Evolutionary conservation across 2,888 invertebrate genomes (phyloP).

Genomic region (Odontothrips loti): DNA sequence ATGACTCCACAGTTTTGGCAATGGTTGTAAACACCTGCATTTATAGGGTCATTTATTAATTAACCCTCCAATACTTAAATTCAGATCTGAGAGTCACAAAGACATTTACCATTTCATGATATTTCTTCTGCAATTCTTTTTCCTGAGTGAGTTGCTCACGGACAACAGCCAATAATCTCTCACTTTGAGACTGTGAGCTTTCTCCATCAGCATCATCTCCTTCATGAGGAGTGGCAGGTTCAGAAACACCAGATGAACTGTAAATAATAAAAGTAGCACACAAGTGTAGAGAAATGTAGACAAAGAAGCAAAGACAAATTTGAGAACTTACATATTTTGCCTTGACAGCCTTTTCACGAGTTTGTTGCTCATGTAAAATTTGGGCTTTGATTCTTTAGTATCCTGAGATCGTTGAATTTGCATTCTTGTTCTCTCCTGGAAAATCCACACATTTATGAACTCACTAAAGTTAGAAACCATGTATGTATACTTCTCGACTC

Average conservation of each 20-base stretch:
- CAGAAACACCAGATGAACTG: slow-evolving; percentile 39
- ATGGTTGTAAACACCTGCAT: slow-evolving; percentile 60
- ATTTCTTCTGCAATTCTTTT: slow-evolving; percentile 74
- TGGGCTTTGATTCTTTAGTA: slow-evolving; percentile 61
- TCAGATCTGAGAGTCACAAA: slow-evolving; percentile 21
- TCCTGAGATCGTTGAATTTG: slow-evolving; percentile 58
- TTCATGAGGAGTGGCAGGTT: slow-evolving; percentile 51
- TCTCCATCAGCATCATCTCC: slow-evolving; percentile 50
- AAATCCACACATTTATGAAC: slow-evolving; percentile 30
- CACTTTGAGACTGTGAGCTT: slow-evolving; percentile 50
- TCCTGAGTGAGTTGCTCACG: slow-evolving; percentile 67
- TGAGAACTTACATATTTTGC: slow-evolving; percentile 68
- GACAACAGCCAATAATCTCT: slow-evolving; percentile 58
- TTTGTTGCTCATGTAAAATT: slow-evolving; percentile 69
- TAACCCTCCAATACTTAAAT: neutral
- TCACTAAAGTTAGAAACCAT: neutral
- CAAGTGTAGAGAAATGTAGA: slow-evolving; percentile 31
- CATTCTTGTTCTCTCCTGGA: slow-evolving; percentile 57
- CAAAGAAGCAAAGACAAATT: neutral
- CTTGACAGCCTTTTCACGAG: slow-evolving; percentile 71
- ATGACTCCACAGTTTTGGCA: slow-evolving; percentile 73
- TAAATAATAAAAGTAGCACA: neutral
- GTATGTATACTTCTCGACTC: neutral
- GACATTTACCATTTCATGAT: slow-evolving; percentile 62
- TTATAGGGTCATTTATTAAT: neutral